These are phyloP conservation scores for Vulpes ferrilata DNA, from an alignment of 2,113 vertebrate genomes.

Conservation along the genomic window DNA sequence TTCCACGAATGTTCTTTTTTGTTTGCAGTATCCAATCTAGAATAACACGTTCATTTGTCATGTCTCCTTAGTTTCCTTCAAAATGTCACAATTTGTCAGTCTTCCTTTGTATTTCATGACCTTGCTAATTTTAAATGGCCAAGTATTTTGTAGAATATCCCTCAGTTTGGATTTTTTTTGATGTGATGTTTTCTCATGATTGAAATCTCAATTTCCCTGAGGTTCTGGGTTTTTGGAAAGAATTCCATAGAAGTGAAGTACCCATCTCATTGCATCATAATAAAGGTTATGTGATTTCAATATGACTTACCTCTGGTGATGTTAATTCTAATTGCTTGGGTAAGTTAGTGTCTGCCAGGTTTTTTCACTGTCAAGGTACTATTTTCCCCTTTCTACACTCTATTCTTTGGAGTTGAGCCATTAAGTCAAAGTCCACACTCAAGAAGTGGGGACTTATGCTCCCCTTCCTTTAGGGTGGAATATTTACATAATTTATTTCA, in stretches of 20 bases:
- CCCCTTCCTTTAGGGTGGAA: background rate
- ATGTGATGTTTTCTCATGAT: constrained; percentile 26
- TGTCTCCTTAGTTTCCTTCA: background rate
- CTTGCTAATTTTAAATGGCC: constrained; percentile 35
- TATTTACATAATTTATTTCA: constrained; percentile 23
- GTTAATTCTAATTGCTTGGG: background rate
- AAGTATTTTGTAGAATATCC: background rate
- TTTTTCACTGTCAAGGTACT: background rate
- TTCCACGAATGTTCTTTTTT: background rate
- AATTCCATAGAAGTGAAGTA: background rate
- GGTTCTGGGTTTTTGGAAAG: background rate
- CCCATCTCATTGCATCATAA: background rate
- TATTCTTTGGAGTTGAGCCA: background rate
- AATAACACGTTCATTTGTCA: background rate
- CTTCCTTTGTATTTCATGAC: background rate
- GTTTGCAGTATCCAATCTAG: background rate
- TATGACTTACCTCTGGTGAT: background rate
- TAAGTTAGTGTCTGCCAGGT: background rate
- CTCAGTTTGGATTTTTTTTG: constrained; percentile 5
- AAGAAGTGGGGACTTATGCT: background rate
- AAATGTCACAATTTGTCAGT: constrained; percentile 1
- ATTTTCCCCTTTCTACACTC: background rate
- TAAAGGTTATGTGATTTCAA: background rate
- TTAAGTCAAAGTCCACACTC: background rate
- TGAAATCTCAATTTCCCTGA: background rate